phyloP scores from a whole-genome alignment of 2,888 invertebrate species.

The Ypsolopha scabrella region DNA sequence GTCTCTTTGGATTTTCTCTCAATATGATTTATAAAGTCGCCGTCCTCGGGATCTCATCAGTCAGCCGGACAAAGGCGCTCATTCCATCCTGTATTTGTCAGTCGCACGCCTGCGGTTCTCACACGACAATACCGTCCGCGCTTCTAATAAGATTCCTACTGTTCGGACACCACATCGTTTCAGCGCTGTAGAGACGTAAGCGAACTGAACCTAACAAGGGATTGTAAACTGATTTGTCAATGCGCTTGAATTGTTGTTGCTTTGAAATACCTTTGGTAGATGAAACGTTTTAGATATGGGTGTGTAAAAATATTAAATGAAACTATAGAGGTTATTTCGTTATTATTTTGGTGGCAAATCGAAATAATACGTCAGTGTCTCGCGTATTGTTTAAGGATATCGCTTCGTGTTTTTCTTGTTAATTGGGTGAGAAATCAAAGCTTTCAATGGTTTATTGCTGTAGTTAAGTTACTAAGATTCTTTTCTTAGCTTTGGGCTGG shows the following conservation, averaged over 20 bases:
- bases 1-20: not conserved
- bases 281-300: not conserved
- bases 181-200: not conserved
- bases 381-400: constrained; percentile 36
- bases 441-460: constrained; percentile 12
- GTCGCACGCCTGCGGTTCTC: constrained; percentile 23
- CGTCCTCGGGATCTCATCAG: constrained; percentile 5
- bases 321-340: constrained; percentile 12
- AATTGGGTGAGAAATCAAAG: constrained; percentile 61
- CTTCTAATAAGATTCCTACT: constrained; percentile 30
- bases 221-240: not conserved
- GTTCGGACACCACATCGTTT: constrained; percentile 12
- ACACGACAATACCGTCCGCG: constrained; percentile 13
- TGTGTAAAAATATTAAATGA: constrained; percentile 5
- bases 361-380: constrained; percentile 52
- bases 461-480: constrained; percentile 4
- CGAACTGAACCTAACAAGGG: not conserved
- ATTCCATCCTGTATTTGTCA: constrained; percentile 23
- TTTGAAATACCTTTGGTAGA: not conserved
- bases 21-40: constrained; percentile 8
- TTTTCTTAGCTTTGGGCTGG: not conserved
- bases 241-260: not conserved
- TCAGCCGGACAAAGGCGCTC: constrained; percentile 9
- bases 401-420: constrained; percentile 56
- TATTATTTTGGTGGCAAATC: constrained; percentile 34